phyloP scores from a whole-genome alignment of 2,113 vertebrate species.

The Pachycephala philippinensis region DNA sequence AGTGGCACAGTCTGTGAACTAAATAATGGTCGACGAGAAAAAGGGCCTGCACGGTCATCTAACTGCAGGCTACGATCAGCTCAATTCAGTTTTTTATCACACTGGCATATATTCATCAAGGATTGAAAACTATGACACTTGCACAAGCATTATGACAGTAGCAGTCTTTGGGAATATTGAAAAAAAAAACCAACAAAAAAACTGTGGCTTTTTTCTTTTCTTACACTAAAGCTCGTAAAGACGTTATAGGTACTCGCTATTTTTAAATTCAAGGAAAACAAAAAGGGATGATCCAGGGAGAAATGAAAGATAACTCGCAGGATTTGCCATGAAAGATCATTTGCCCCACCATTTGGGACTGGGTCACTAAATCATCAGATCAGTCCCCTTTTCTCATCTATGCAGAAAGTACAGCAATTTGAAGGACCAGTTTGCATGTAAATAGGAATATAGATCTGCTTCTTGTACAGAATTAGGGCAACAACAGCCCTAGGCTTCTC shows the following conservation, averaged over 20 bases:
- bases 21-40: background rate
- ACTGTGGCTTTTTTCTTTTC: background rate
- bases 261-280: background rate
- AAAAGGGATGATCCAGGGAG: background rate
- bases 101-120: background rate
- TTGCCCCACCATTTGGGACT: background rate
- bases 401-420: background rate
- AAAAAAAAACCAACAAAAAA: background rate
- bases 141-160: background rate
- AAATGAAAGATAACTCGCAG: background rate
- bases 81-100: background rate
- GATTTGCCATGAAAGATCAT: background rate
- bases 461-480: constrained; percentile 43
- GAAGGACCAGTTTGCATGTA: background rate
- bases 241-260: background rate
- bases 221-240: background rate
- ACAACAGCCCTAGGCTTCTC: constrained; percentile 37
- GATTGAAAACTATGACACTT: background rate
- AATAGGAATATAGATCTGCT: constrained; percentile 14
- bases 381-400: background rate
- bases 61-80: background rate
- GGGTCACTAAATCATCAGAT: background rate
- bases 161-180: background rate
- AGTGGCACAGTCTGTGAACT: background rate
- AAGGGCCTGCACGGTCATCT: background rate